Percentiles rank a stretch among this genome's conserved stretches.
Conservation (phyloP, 92 coral and sea anemone species). For the Palythoa heliodiscus region DNA sequence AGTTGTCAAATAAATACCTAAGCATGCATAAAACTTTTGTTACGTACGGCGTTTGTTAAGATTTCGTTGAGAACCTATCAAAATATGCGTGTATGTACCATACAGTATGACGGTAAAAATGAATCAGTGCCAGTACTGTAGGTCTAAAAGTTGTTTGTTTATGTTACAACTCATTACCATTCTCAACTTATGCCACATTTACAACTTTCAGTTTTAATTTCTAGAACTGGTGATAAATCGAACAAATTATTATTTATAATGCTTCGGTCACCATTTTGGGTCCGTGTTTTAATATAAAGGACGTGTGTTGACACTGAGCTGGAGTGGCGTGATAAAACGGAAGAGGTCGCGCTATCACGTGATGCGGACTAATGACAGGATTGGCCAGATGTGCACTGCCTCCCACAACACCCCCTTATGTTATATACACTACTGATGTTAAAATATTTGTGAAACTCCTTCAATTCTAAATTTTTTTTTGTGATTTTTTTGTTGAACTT, state of each 20-base stretch:
- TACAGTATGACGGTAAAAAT: not conserved
- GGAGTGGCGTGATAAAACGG: constrained; percentile 31
- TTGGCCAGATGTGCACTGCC: constrained; percentile 26
- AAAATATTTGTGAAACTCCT: too few relatives aligned
- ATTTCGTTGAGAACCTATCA: too few relatives aligned
- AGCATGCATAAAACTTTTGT: too few relatives aligned
- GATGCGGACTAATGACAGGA: constrained; percentile 5
- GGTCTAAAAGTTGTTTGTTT: constrained; percentile 1
- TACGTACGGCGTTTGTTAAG: too few relatives aligned
- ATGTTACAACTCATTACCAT: constrained; percentile 4
- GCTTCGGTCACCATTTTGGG: not conserved
- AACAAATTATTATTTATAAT: not conserved
- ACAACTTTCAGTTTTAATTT: not conserved
- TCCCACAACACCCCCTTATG: constrained; percentile 11
- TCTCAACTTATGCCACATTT: not conserved
- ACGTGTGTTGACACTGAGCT: not conserved
- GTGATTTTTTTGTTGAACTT: too few relatives aligned
- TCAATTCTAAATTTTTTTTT: too few relatives aligned
- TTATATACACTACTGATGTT: not conserved
- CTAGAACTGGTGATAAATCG: not conserved
- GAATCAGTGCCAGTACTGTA: not conserved
- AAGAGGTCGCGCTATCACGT: constrained; percentile 16
- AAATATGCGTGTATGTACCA: too few relatives aligned
- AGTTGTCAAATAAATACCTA: too few relatives aligned
- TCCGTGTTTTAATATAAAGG: not conserved